A percentile compares a stretch with the other conserved stretches of the same genome.
Conservation (phyloP, 2,113 vertebrate genomes). For the Psammodynastes pulverulentus region DNA sequence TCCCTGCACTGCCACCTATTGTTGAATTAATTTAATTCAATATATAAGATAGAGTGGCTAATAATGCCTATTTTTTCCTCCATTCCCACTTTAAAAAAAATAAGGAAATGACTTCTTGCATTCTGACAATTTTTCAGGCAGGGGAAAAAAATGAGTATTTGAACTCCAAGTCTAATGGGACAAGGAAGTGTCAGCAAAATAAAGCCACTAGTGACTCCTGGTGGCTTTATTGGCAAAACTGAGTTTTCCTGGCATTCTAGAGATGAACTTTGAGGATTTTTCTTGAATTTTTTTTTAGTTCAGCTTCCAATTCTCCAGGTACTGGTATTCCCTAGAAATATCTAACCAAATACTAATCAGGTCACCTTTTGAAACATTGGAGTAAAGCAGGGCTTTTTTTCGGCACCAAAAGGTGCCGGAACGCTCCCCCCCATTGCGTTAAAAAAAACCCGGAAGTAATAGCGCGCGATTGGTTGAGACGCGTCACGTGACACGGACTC, state of each 20-base stretch:
- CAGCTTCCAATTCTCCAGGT: background rate
- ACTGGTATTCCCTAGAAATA: background rate
- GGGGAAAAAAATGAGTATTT: background rate
- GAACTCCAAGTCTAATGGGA: background rate
- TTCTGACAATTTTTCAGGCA: background rate
- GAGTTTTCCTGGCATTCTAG: background rate
- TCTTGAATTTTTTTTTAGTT: background rate
- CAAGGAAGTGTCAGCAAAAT: background rate
- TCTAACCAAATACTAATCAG: background rate
- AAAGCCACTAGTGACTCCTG: background rate
- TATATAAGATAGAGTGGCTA: background rate
- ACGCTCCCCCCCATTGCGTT: too few species aligned
- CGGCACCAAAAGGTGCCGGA: too few species aligned
- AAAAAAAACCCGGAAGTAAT: too few species aligned
- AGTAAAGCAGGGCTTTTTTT: too few species aligned
- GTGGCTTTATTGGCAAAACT: background rate
- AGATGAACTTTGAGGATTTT: background rate
- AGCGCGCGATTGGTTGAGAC: too few species aligned
- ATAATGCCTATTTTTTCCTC: background rate
- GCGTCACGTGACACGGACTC: too few species aligned
- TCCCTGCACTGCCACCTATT: conserved; percentile 3
- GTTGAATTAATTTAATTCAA: conserved; percentile 4
- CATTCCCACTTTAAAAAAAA: background rate
- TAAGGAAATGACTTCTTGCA: background rate
- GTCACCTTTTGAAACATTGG: background rate